A percentile compares a stretch with the other conserved stretches of the same genome.
Evolutionary conservation across 1,140 invertebrate genomes (phyloP).

Genomic region (Drosophila neocordata): DNA sequence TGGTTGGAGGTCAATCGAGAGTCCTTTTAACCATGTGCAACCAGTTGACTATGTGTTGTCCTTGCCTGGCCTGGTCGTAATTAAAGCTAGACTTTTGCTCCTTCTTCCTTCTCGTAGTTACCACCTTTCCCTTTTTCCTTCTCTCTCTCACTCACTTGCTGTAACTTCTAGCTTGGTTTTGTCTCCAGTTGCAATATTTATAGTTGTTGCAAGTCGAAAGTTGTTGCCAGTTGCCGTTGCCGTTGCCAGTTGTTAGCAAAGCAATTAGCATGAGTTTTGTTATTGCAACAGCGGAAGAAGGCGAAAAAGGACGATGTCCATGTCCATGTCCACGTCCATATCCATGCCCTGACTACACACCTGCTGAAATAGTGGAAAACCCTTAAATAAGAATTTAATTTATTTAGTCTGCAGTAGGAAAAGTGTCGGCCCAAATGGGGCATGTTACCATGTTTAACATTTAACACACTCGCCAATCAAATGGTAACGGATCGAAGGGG

Average conservation of each 20-base stretch:
- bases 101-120: background rate
- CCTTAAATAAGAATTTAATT: conserved; percentile 70
- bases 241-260: conserved; percentile 75
- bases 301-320: conserved; percentile 28
- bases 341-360: conserved; percentile 34
- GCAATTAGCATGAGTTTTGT: conserved; percentile 80
- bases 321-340: conserved; percentile 39
- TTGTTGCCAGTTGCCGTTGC: conserved; percentile 49
- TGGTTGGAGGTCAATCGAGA: conserved; percentile 67
- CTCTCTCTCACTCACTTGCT: background rate
- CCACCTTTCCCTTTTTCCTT: no score
- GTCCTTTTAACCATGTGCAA: conserved; percentile 55
- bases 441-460: conserved; percentile 63
- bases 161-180: conserved; percentile 46
- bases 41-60: conserved; percentile 56
- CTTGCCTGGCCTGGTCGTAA: conserved; percentile 52
- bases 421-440: conserved; percentile 60
- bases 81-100: conserved; percentile 60
- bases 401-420: conserved; percentile 68
- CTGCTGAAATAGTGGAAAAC: conserved; percentile 4
- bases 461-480: conserved; percentile 59
- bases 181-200: conserved; percentile 57
- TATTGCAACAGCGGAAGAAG: conserved; percentile 65
- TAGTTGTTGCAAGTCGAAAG: conserved; percentile 62
- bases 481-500: conserved; percentile 2